Conservation (phyloP, 2,888 invertebrate genomes). For the Coremacera marginata region DNA sequence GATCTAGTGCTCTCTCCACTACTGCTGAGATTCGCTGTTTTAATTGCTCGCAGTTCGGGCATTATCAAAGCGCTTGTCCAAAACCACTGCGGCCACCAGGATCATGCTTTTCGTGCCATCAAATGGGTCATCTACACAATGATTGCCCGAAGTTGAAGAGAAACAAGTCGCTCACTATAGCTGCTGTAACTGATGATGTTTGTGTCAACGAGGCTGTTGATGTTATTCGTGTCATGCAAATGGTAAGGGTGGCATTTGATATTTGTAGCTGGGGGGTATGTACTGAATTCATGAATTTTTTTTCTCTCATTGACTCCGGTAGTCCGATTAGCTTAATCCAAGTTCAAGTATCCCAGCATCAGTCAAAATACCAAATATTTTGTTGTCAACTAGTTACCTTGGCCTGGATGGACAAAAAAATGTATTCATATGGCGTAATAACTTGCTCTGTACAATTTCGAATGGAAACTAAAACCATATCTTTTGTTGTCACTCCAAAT, state of each 20-base stretch:
- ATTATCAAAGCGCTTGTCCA: constrained; percentile 14
- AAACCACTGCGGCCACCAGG: constrained; percentile 11
- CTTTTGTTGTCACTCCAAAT: too few relatives aligned
- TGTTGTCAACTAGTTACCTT: too few relatives aligned
- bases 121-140: constrained; percentile 13
- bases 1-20: not conserved
- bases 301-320: constrained; percentile 27
- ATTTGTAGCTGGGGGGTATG: not conserved
- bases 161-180: not conserved
- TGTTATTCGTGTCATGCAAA: too few relatives aligned
- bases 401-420: not conserved
- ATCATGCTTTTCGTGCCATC: constrained; percentile 22
- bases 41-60: constrained; percentile 22
- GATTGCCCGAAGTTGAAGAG: not conserved
- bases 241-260: constrained; percentile 25
- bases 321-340: constrained; percentile 37
- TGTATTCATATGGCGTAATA: not conserved
- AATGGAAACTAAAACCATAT: too few relatives aligned
- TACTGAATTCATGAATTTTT: constrained; percentile 8
- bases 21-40: constrained; percentile 3
- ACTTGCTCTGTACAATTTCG: not conserved
- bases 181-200: constrained; percentile 2
- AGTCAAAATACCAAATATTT: not conserved
- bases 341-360: constrained; percentile 28
- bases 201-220: not conserved